A percentile compares a stretch with the other conserved stretches of the same genome.
Conservation (phyloP, 2,888 invertebrate species). For the Caenorhabditis sp. region DNA sequence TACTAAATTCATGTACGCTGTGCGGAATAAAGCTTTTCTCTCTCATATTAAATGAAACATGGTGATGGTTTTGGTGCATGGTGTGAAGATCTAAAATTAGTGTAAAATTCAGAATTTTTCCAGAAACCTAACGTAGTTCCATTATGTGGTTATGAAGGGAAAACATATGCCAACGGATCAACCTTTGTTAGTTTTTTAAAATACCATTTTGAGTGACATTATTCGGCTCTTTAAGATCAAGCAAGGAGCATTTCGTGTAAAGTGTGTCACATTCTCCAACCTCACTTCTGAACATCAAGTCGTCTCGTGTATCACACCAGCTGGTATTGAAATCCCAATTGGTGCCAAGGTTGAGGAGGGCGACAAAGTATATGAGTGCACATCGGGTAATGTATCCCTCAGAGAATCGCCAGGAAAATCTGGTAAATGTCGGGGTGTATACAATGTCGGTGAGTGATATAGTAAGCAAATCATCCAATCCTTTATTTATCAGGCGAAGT, state of each 20-base stretch:
- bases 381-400: constrained; percentile 22
- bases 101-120: constrained; percentile 5
- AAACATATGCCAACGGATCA: constrained; percentile 20
- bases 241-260: constrained; percentile 51
- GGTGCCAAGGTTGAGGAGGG: constrained; percentile 25
- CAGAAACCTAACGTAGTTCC: constrained; percentile 22
- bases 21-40: constrained; percentile 18
- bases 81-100: too few species aligned
- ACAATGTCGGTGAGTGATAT: constrained; percentile 8
- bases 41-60: too few species aligned
- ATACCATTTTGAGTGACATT: not conserved
- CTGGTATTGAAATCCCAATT: constrained; percentile 31
- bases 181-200: constrained; percentile 33
- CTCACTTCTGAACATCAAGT: constrained; percentile 51
- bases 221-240: constrained; percentile 45
- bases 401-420: constrained; percentile 18
- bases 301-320: constrained; percentile 49
- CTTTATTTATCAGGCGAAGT: constrained; percentile 11
- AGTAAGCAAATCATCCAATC: too few species aligned
- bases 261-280: constrained; percentile 46
- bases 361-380: constrained; percentile 29
- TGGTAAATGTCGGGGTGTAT: constrained; percentile 20
- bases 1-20: constrained; percentile 6
- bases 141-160: constrained; percentile 24
- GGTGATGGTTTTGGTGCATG: too few species aligned